Percentiles rank a stretch among this genome's conserved stretches.
Conservation (phyloP, 2,797 vertebrate species). For the Lagodon rhomboides region DNA sequence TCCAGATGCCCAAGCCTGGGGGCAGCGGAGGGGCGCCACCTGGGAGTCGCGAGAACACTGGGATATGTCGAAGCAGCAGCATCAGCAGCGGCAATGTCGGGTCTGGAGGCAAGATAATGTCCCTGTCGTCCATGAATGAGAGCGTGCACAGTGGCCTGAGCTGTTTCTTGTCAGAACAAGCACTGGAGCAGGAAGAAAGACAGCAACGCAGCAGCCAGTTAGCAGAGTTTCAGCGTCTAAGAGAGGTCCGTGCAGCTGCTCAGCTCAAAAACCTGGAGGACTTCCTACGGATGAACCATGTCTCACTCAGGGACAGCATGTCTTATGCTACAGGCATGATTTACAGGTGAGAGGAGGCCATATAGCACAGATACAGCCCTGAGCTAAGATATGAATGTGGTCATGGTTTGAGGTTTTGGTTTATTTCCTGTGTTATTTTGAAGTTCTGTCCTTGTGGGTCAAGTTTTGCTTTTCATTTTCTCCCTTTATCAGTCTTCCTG, state of each 20-base stretch:
- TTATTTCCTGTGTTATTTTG: too few relatives aligned
- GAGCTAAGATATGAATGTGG: background rate
- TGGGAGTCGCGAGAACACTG: conserved; percentile 58
- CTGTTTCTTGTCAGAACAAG: conserved; percentile 90
- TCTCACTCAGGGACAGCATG: conserved; percentile 89
- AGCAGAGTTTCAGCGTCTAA: conserved; percentile 89
- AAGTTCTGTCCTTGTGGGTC: too few relatives aligned
- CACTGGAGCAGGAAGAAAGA: conserved; percentile 87
- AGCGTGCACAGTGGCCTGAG: conserved; percentile 91
- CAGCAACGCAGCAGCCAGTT: conserved; percentile 82
- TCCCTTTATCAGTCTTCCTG: too few relatives aligned
- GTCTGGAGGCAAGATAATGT: conserved; percentile 87
- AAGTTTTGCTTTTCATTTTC: too few relatives aligned
- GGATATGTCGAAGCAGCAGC: conserved; percentile 79
- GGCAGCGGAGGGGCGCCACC: conserved; percentile 53
- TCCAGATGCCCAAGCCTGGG: conserved; percentile 79
- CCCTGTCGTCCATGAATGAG: conserved; percentile 92
- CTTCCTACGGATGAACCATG: conserved; percentile 93
- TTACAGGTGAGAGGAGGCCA: conserved; percentile 89
- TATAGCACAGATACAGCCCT: background rate
- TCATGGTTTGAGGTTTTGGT: too few relatives aligned
- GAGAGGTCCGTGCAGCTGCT: conserved; percentile 90
- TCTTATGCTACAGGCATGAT: conserved; percentile 91
- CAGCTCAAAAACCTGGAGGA: conserved; percentile 94
- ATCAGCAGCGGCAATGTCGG: conserved; percentile 68